Conservation (phyloP, 2,797 vertebrate genomes). For the Danio albolineatus region DNA sequence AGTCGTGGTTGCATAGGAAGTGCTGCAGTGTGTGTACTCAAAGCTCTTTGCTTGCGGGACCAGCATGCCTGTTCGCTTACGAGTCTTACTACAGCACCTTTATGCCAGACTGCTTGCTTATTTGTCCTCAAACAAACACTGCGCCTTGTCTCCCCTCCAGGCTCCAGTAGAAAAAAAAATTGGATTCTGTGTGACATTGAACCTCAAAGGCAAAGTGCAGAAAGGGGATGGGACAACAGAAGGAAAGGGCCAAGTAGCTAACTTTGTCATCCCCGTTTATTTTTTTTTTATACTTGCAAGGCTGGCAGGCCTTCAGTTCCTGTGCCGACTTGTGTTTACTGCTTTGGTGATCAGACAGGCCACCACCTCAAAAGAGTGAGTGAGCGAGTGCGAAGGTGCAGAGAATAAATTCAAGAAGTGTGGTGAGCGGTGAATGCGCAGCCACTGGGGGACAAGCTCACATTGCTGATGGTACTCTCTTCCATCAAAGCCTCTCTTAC, state of each 20-base stretch:
- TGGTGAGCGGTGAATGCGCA: not conserved
- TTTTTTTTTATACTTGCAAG: slow-evolving; percentile 22
- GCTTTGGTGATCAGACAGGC: slow-evolving; percentile 52
- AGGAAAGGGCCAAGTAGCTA: slow-evolving; percentile 12
- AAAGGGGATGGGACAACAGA: slow-evolving; percentile 16
- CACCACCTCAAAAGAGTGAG: slow-evolving; percentile 12
- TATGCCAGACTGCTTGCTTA: slow-evolving; percentile 24
- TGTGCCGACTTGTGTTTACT: slow-evolving; percentile 34
- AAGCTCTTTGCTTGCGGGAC: slow-evolving; percentile 27
- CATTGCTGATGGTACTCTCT: not conserved
- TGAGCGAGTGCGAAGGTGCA: not conserved
- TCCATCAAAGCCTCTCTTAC: slow-evolving; percentile 19
- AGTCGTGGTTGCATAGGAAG: slow-evolving; percentile 61
- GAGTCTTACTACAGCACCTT: slow-evolving; percentile 37
- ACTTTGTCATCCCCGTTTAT: slow-evolving; percentile 13
- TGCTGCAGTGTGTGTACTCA: slow-evolving; percentile 47
- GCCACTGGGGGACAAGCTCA: slow-evolving; percentile 2
- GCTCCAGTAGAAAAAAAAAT: not conserved
- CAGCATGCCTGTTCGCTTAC: slow-evolving; percentile 42
- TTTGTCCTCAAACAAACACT: slow-evolving; percentile 50
- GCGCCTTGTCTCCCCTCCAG: not conserved
- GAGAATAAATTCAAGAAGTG: slow-evolving; percentile 29
- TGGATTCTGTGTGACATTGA: slow-evolving; percentile 37
- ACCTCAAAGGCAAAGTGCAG: slow-evolving; percentile 29
- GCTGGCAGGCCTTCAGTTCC: not conserved